Evolutionary conservation across 2,888 invertebrate species (phyloP).

Genomic region (Latrodectus elegans): DNA sequence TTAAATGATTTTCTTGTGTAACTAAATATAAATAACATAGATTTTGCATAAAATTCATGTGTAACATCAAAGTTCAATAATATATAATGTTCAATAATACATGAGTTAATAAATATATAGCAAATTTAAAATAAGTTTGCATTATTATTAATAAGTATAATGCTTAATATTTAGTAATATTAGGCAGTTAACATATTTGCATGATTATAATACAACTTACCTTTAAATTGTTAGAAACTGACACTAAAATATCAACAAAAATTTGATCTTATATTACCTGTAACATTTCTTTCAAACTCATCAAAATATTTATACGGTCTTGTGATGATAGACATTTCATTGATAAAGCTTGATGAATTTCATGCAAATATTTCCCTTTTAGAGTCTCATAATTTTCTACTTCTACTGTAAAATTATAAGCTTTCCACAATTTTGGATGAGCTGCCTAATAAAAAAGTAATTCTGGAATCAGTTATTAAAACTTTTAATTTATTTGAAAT

Average conservation of each 20-base stretch:
- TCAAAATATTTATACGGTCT: conserved; percentile 82
- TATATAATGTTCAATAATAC: too few species aligned
- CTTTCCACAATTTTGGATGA: conserved; percentile 84
- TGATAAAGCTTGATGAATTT: conserved; percentile 83
- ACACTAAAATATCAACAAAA: not conserved
- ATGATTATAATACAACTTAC: too few species aligned
- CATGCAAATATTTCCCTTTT: conserved; percentile 84
- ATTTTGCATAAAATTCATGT: too few species aligned
- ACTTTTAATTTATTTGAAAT: not conserved
- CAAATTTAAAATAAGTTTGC: too few species aligned
- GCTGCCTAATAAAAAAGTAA: conserved; percentile 71
- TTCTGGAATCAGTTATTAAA: not conserved
- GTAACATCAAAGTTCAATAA: too few species aligned
- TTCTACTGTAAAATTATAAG: conserved; percentile 81
- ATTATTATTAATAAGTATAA: too few species aligned
- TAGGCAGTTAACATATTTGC: too few species aligned
- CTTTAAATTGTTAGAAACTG: too few species aligned
- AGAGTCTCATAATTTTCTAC: conserved; percentile 89
- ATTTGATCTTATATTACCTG: conserved; percentile 73
- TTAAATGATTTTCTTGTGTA: too few species aligned
- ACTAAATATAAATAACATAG: too few species aligned
- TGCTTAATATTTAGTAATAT: too few species aligned
- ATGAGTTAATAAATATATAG: too few species aligned
- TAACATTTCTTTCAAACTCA: conserved; percentile 82
- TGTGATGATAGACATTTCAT: conserved; percentile 79